Evolutionary conservation across 53 echinoderm and acorn worm genomes (phyloP), one percentile per base, ranked within the genome.

Genomic region (Paracentrotus lividus): DNA sequence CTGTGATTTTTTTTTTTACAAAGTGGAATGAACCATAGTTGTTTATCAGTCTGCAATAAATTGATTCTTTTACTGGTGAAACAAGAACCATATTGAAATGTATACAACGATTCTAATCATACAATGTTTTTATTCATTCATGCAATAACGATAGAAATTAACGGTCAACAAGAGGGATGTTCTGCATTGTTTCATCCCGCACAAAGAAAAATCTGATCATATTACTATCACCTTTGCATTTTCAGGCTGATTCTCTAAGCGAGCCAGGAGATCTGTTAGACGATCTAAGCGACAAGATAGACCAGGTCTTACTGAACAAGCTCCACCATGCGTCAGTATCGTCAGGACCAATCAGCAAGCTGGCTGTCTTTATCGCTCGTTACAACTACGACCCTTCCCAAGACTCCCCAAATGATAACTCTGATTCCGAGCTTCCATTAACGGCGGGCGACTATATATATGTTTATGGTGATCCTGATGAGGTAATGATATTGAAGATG

Each of bases 391-490:
- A 96, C 90, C 99, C 99, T 5, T 93, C 86, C 64, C 86, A 61
- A 32, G 97, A 99, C 90, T 99, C 99, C 26, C 99, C 99, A n/a
- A 99, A 99, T 56, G 97, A 99, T 58, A 97, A 97, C 94, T 96
- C 93, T 7, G 99, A 97, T 78, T 93, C 99, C 0, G 99, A 99
- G 92, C 95, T 99, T 61, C 97, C 99, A 52, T 93, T 99, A 34
- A 96, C 94, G 13, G 99, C 99, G 4, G 99, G 99, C 44, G 99
- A 99, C 85, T 99, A 99, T 86, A 99, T 99, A 78, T 99, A 99
- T 88, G 97, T 99, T 20, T 99, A 99, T 43, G 99, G 99, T 5
- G 97, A 97, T 67, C 96, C 96, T 20, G 99, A 99, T 94, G 99
- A 99, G 96, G 99, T 96, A 88, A 59, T 33, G 40, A 29, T 1